Conservation (phyloP, 1,140 invertebrate genomes). For the roundworm (Caenorhabditis elegans) region WBcel235 BX284602.5:8800001-8800500, state of each 20-base stretch:
- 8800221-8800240: constrained; percentile 29
- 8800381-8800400: too few species aligned
- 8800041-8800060: neutral
- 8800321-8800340: neutral
- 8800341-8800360: neutral
- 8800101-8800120: constrained; percentile 27
- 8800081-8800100: constrained; percentile 4
- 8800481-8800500: too few species aligned
- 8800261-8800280: neutral
- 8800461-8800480: too few species aligned
- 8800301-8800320: neutral
- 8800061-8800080: neutral
- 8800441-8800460: too few species aligned
- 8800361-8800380: neutral
- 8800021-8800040: constrained; percentile 13
- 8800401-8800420: too few species aligned
- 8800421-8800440: too few species aligned
- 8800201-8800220: constrained; percentile 14
- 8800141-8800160: neutral
- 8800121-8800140: neutral
- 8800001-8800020: neutral
- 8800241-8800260: neutral
- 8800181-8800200: constrained; percentile 11
- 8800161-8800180: neutral
- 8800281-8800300: constrained; percentile 4